Base-by-base conservation (phyloP, 2,797 vertebrate genomes). In the Gobionotothen gibberifrons region DNA sequence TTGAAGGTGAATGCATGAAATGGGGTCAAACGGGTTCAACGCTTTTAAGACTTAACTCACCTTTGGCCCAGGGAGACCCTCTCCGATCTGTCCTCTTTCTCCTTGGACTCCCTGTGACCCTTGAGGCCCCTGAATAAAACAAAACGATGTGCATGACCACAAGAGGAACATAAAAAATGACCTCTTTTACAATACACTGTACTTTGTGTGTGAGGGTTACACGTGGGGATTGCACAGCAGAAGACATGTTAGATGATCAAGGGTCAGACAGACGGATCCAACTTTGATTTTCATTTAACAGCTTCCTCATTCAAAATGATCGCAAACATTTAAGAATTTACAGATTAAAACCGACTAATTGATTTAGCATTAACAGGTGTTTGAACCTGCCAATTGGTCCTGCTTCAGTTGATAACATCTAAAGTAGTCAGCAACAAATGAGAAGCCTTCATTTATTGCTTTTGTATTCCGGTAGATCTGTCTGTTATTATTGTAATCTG, bases 51-150 rank as follows among this genome's bases (percentile, higher is more conserved):
- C 4, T 0, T 16, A 54, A 85, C 77, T 72, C 93, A 98, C 96
- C 95, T 98, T 98, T 70, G 95, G 86, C 83, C 96, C 96, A 55
- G 95, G 96, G 43, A 96, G 87, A 44, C 97, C 97, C 89, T 98
- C 96, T 87, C 96, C 96, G 29, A 90, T 72, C 3, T 66, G 82
- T 26, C 97, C 96, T 86, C 94, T 95, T 85, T 97, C 96, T 89
- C 96, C 97, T 85, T 93, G 94, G 79, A 93, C 68, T 58, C 96
- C 96, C 87, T 96, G 96, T 73, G 94, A 93, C 85, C 96, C 96
- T 89, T 95, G 96, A 90, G 95, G 92, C 10, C 96, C 97, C 97
- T 97, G 83, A 84, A 82, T 10, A 59, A 74, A 65, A 80, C 5
- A 76, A 49, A 71, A 72, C 1, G 1, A 61, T 6, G 22, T 19